Conservation (phyloP, 1,140 invertebrate genomes). For the Ceratoteleas bidentatus region DNA sequence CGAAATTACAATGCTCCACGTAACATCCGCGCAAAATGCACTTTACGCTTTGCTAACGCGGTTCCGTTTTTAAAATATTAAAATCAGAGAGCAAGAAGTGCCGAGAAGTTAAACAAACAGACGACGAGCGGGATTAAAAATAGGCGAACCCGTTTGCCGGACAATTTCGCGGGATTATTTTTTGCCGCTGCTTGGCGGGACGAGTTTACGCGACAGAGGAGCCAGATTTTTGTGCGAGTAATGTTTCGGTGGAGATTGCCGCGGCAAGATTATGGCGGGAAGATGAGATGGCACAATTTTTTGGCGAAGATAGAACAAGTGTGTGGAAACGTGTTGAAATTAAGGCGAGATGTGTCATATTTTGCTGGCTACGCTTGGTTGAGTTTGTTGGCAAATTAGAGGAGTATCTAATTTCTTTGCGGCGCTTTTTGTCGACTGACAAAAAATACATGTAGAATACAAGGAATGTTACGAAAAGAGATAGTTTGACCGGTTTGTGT, state of each 20-base stretch:
- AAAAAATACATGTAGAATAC: too few relatives aligned
- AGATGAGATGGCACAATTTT: neutral
- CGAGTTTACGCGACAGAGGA: neutral
- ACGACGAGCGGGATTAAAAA: constrained; percentile 7
- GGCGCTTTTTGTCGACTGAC: too few relatives aligned
- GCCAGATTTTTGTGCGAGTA: neutral
- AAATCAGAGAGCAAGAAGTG: neutral
- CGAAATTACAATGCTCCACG: constrained; percentile 45
- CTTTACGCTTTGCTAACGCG: constrained; percentile 1
- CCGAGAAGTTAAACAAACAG: neutral
- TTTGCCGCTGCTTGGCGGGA: neutral
- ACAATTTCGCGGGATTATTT: constrained; percentile 1
- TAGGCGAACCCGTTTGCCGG: neutral
- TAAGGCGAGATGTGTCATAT: neutral
- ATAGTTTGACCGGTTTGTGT: too few relatives aligned
- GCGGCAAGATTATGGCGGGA: neutral
- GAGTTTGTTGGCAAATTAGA: too few relatives aligned
- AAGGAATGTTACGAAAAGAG: too few relatives aligned
- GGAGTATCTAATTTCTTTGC: too few relatives aligned
- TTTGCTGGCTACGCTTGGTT: too few relatives aligned
- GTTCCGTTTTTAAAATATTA: constrained; percentile 33
- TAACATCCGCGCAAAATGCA: constrained; percentile 30
- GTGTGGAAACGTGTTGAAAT: neutral
- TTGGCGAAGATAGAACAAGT: neutral
- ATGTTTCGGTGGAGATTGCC: neutral